These are phyloP conservation scores for Drosophila asahinai DNA, from an alignment of 1,140 invertebrate genomes.

Conservation along the genomic window DNA sequence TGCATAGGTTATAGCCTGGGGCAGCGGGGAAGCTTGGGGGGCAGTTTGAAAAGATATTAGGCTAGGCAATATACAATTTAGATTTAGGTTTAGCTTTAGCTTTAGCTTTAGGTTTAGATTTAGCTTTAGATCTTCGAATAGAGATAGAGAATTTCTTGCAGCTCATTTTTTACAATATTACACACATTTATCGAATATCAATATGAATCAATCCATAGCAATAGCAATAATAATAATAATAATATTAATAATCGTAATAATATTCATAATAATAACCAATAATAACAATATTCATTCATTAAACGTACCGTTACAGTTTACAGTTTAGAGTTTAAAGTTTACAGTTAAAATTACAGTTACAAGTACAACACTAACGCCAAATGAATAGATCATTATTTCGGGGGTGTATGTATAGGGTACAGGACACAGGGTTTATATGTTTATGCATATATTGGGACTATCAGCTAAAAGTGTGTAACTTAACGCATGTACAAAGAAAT, in stretches of 20 bases:
- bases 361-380: conserved; percentile 81
- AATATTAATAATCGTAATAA: conserved; percentile 56
- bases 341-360: conserved; percentile 66
- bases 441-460: conserved; percentile 49
- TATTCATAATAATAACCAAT: conserved; percentile 69
- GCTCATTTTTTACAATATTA: conserved; percentile 51
- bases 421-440: conserved; percentile 40
- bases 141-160: conserved; percentile 67
- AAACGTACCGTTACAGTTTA: conserved; percentile 38
- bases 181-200: conserved; percentile 69
- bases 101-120: conserved; percentile 3
- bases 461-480: conserved; percentile 64
- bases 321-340: conserved; percentile 44
- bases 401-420: conserved; percentile 51
- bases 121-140: conserved; percentile 36
- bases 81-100: neutral
- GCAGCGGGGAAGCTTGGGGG: conserved; percentile 16
- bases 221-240: conserved; percentile 55
- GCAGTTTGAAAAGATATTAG: conserved; percentile 68
- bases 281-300: conserved; percentile 76
- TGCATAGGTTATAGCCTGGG: neutral
- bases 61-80: conserved; percentile 50
- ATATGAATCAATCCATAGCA: conserved; percentile 64
- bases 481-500: conserved; percentile 66
- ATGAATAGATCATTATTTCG: conserved; percentile 79